Base-by-base conservation (phyloP, 1,140 invertebrate species). In the Drosophila repletoides region DNA sequence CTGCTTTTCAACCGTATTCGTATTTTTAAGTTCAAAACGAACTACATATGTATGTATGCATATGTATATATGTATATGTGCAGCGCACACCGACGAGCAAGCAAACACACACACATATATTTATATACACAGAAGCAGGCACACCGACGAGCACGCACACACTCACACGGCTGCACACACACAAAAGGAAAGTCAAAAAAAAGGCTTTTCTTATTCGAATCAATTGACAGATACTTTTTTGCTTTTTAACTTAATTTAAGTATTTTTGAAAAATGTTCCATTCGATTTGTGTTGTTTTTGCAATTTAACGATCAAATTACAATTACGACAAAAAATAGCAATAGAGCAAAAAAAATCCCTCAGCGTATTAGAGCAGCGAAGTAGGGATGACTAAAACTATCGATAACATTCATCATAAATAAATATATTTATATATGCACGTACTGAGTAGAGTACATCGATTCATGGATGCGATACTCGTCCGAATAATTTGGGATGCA, bases 271-370 rank as follows among this genome's bases (percentile, higher is more conserved):
- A 15, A 29, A 14, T 22, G 7, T n/a, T 6, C 15, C 36, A 19
- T 45, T 51, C 21, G 33, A n/a, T 10, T 14, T 6, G 33, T 12
- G 26, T 4, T 21, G 38, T 21, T 7, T 68, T 55, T 63, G 10
- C 26, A 55, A 46, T 41, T 31, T 26, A 40, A 68, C 26, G 58
- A 60, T 64, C 59, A 63, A 68, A 68, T 68, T 68, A 68, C 65
- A 68, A 68, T 68, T 68, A 53, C 59, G 33, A 53, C 48, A 68
- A 68, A 63, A 60, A 66, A 55, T 34, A 55, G 40, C 26, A 55
- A 33, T 31, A 31, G 33, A 64, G 60, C 60, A 64, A 65, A 65
- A 55, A 45, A 55, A 64, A 41, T 46, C 41, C 41, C 61, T 19
- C 26, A 49, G 61, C 26, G 34, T 31, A 56, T 58, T 49, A 58